Evolutionary conservation across 2,888 invertebrate species (phyloP).

Genomic region (Xestia rhomboidea): DNA sequence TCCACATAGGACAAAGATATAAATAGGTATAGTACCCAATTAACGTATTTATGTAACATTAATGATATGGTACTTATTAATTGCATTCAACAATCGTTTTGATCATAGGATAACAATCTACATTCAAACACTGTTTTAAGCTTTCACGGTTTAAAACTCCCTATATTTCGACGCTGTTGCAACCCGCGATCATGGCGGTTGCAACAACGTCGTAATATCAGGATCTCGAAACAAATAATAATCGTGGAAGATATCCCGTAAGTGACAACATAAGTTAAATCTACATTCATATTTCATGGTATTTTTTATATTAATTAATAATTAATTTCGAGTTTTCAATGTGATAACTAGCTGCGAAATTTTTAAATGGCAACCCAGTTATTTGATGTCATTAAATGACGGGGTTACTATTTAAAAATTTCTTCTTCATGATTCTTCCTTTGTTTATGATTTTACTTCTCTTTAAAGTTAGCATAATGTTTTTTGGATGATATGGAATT

Average conservation of each 20-base stretch:
- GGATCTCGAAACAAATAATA: too few species aligned
- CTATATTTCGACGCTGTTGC: too few species aligned
- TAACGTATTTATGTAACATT: constrained; percentile 73
- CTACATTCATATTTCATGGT: constrained; percentile 24
- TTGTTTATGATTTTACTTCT: neutral
- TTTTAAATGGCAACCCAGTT: too few species aligned
- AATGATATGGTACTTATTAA: constrained; percentile 80
- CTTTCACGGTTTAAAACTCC: too few species aligned
- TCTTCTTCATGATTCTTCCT: neutral
- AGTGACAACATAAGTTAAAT: too few species aligned
- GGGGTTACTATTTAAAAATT: neutral
- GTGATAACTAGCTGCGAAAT: neutral
- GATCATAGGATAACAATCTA: constrained; percentile 43
- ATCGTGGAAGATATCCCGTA: too few species aligned
- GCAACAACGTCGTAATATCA: too few species aligned
- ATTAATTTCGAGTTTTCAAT: neutral
- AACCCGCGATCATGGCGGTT: too few species aligned
- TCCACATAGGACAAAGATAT: constrained; percentile 77
- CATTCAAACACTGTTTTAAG: too few species aligned
- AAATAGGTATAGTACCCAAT: constrained; percentile 66
- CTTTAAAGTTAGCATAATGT: neutral
- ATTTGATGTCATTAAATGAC: neutral
- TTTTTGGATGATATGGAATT: neutral
- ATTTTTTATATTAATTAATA: constrained; percentile 21
- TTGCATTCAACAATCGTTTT: constrained; percentile 65